These are phyloP conservation scores for Cryptoprocta ferox DNA, from an alignment of 2,797 vertebrate species.

Conservation along the genomic window DNA sequence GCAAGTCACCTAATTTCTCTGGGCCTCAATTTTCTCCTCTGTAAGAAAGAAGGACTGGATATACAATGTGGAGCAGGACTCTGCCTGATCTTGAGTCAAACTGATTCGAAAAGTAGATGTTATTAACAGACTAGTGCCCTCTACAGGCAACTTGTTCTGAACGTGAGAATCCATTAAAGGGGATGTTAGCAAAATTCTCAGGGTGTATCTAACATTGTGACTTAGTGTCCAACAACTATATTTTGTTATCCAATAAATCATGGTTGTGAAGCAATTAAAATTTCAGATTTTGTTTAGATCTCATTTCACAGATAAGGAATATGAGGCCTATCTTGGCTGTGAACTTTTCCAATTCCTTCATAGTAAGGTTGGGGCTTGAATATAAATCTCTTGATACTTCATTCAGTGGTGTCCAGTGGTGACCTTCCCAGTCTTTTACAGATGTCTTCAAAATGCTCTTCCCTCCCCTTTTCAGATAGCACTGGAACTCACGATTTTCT, in stretches of 20 bases:
- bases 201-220: not conserved
- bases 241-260: conserved; percentile 19
- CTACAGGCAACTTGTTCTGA: conserved; percentile 67
- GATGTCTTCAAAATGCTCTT: conserved; percentile 16
- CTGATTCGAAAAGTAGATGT: conserved; percentile 23
- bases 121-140: conserved; percentile 77
- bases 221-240: not conserved
- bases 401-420: not conserved
- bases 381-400: not conserved
- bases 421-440: not conserved
- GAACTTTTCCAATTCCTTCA: not conserved
- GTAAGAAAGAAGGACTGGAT: not conserved
- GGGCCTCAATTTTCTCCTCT: not conserved
- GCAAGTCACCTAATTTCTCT: not conserved
- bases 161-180: not conserved
- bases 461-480: not conserved
- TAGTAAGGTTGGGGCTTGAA: not conserved
- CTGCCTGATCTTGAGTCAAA: conserved; percentile 17
- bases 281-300: conserved; percentile 5
- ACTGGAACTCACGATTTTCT: conserved; percentile 26
- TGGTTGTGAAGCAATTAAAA: conserved; percentile 4
- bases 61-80: not conserved
- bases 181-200: conserved; percentile 4
- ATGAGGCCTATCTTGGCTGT: not conserved
- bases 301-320: conserved; percentile 5